Conservation (phyloP, 2,113 vertebrate species). For the Ciconia boyciana region DNA sequence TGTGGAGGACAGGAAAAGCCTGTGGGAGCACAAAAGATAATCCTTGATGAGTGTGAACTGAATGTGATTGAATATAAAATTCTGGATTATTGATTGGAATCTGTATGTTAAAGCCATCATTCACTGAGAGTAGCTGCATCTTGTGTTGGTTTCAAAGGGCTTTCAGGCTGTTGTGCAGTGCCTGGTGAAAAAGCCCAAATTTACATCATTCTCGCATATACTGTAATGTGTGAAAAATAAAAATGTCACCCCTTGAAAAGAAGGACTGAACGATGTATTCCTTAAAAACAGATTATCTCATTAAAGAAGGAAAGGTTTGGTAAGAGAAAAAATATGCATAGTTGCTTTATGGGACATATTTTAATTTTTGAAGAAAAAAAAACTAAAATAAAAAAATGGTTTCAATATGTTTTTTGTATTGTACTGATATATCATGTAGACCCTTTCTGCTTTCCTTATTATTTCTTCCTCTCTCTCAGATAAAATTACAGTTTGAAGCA, state of each 20-base stretch:
- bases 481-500: constrained; percentile 69
- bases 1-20: constrained; percentile 49
- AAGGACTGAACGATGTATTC: constrained; percentile 20
- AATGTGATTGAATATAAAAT: constrained; percentile 70
- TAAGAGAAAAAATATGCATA: constrained; percentile 49
- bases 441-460: constrained; percentile 56
- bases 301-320: constrained; percentile 50
- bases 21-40: constrained; percentile 63
- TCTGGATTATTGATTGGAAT: constrained; percentile 72
- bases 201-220: constrained; percentile 46
- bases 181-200: constrained; percentile 30
- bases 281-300: constrained; percentile 61
- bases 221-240: constrained; percentile 50
- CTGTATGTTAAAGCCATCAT: constrained; percentile 36
- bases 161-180: constrained; percentile 26
- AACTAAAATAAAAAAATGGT: constrained; percentile 70
- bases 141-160: constrained; percentile 49
- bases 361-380: constrained; percentile 68
- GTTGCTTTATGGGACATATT: constrained; percentile 58
- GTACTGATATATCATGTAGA: constrained; percentile 65
- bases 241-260: constrained; percentile 65
- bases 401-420: constrained; percentile 73
- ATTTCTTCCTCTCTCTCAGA: constrained; percentile 21
- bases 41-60: constrained; percentile 61
- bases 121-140: constrained; percentile 35